A percentile compares a stretch with the other conserved stretches of the same genome.
phyloP scores from a whole-genome alignment of 1,140 invertebrate species.

The Drosophila tristis region DNA sequence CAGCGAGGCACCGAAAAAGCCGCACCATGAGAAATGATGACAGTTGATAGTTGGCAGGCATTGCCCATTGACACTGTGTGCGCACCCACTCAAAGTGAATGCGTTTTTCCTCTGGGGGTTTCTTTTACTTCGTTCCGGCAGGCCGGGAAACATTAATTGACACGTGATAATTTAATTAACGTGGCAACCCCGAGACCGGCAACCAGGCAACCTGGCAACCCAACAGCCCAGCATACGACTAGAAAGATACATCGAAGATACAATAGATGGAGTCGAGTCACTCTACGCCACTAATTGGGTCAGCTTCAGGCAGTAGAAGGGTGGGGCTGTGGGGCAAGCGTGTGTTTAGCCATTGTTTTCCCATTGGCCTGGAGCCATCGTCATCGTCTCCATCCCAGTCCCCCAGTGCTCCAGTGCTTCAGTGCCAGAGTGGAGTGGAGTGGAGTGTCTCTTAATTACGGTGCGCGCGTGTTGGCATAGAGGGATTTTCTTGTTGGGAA shows the following conservation, averaged over 20 bases:
- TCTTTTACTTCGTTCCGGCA: slow-evolving; percentile 36
- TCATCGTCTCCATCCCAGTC: slow-evolving; percentile 12
- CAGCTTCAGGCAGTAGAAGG: slow-evolving; percentile 46
- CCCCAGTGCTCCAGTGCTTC: no score
- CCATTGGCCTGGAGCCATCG: slow-evolving; percentile 49
- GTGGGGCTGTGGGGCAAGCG: slow-evolving; percentile 15
- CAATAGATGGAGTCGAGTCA: slow-evolving; percentile 33
- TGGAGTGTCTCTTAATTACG: slow-evolving; percentile 80
- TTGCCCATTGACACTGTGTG: slow-evolving; percentile 67
- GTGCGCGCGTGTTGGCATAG: slow-evolving; percentile 75
- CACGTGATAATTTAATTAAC: slow-evolving; percentile 82
- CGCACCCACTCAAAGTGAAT: slow-evolving; percentile 45
- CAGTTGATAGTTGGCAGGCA: slow-evolving; percentile 56
- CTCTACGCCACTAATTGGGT: slow-evolving; percentile 66
- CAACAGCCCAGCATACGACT: slow-evolving; percentile 11
- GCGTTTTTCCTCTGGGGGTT: slow-evolving; percentile 33
- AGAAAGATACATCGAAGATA: slow-evolving; percentile 58
- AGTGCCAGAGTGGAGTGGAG: slow-evolving; percentile 30
- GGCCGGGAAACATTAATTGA: slow-evolving; percentile 69
- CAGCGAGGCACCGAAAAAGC: slow-evolving; percentile 3
- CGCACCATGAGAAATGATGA: slow-evolving; percentile 49
- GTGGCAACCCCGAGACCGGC: slow-evolving; percentile 58
- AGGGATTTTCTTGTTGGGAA: slow-evolving; percentile 71
- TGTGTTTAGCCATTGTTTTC: slow-evolving; percentile 54
- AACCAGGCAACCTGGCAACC: slow-evolving; percentile 36